Evolutionary conservation across 2,888 invertebrate species (phyloP).

Genomic region (Rhingia campestris): DNA sequence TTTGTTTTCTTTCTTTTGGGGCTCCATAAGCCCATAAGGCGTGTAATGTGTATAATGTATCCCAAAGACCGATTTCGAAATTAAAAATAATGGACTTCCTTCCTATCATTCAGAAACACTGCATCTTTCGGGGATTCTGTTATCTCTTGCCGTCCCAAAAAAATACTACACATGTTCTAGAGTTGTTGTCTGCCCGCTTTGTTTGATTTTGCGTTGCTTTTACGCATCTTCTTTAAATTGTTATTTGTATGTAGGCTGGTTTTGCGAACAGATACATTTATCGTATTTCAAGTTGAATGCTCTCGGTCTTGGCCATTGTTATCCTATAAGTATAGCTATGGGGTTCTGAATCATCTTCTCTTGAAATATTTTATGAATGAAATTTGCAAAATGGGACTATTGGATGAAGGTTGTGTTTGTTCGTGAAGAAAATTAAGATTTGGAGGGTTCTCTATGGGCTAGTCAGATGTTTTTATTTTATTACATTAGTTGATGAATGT

Average conservation of each 20-base stretch:
- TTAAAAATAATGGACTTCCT: background rate
- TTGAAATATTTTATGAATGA: constrained; percentile 31
- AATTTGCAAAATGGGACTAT: background rate
- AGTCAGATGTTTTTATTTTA: too few species aligned
- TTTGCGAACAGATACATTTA: background rate
- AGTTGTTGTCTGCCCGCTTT: constrained; percentile 3
- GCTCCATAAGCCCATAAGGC: too few species aligned
- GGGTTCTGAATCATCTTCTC: background rate
- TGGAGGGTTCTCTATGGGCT: too few species aligned
- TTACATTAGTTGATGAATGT: too few species aligned
- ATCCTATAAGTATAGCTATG: background rate
- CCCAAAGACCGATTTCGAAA: background rate
- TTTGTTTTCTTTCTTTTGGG: too few species aligned
- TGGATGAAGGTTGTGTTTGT: background rate
- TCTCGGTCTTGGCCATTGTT: constrained; percentile 29
- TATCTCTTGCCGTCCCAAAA: background rate
- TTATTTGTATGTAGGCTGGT: constrained; percentile 7
- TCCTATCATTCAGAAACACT: constrained; percentile 6
- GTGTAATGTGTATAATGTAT: too few species aligned
- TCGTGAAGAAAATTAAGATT: background rate
- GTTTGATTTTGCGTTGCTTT: constrained; percentile 6
- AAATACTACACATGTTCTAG: background rate
- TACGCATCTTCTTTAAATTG: constrained; percentile 10
- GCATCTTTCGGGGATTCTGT: constrained; percentile 7
- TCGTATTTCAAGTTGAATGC: constrained; percentile 28